Evolutionary conservation across 1,140 invertebrate genomes (phyloP).

Genomic region (Drosophila orosa): DNA sequence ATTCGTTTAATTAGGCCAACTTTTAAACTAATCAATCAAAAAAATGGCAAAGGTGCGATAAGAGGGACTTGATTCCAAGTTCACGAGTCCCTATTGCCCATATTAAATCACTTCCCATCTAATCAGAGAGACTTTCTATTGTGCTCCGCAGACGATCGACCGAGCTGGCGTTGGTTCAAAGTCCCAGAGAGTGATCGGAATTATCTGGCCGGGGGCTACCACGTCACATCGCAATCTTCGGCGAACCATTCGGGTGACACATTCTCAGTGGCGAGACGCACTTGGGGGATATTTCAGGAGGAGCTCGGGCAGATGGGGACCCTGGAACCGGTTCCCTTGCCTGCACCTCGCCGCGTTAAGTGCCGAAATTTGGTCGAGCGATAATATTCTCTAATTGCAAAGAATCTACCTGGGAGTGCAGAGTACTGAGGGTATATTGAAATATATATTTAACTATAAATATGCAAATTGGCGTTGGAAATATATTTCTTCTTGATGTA

Average conservation of each 20-base stretch:
- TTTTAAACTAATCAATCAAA: slow-evolving; percentile 68
- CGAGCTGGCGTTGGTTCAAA: slow-evolving; percentile 54
- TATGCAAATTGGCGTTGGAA: not conserved
- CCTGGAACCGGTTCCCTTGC: slow-evolving; percentile 53
- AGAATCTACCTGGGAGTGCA: not conserved
- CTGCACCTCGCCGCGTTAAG: slow-evolving; percentile 39
- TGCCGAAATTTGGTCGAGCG: slow-evolving; percentile 39
- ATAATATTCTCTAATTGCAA: slow-evolving; percentile 35
- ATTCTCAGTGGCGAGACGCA: too few species aligned
- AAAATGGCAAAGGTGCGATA: slow-evolving; percentile 25
- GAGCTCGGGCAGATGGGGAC: not conserved
- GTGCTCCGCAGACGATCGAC: slow-evolving; percentile 16
- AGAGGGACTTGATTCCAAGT: slow-evolving; percentile 51
- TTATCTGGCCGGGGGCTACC: slow-evolving; percentile 55
- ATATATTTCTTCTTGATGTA: too few species aligned
- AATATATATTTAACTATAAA: not conserved
- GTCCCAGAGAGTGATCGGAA: slow-evolving; percentile 63
- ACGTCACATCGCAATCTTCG: slow-evolving; percentile 62
- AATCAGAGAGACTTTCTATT: slow-evolving; percentile 57
- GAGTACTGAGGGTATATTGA: not conserved
- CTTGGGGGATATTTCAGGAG: slow-evolving; percentile 28
- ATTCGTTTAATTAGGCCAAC: slow-evolving; percentile 43
- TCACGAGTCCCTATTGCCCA: slow-evolving; percentile 42
- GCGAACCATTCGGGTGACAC: slow-evolving; percentile 69
- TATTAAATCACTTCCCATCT: slow-evolving; percentile 36